Conservation (phyloP, 1,140 invertebrate genomes). For the Diorhabda sublineata region DNA sequence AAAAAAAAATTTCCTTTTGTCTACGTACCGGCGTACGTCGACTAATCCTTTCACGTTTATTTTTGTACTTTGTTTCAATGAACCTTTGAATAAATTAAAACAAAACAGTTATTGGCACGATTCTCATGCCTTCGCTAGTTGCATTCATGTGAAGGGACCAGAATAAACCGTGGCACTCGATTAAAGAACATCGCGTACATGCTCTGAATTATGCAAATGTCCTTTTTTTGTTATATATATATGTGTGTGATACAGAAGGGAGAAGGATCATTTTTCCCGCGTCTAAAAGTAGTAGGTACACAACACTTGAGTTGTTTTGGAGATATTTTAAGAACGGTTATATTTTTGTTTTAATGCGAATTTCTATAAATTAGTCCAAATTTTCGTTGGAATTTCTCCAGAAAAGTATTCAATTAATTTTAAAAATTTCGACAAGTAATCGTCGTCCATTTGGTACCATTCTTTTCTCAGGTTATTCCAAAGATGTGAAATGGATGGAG, state of each 20-base stretch:
- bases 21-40: constrained; percentile 13
- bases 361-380: too few relatives aligned
- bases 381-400: too few relatives aligned
- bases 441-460: too few relatives aligned
- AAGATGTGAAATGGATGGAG: too few relatives aligned
- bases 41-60: constrained; percentile 13
- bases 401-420: too few relatives aligned
- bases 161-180: constrained; percentile 22
- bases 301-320: too few relatives aligned
- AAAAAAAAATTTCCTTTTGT: constrained; percentile 1
- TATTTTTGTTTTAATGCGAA: too few relatives aligned
- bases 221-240: constrained; percentile 5
- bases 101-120: constrained; percentile 29
- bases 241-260: background rate
- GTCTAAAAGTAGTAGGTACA: background rate
- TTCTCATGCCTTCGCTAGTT: constrained; percentile 14
- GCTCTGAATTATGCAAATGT: constrained; percentile 24
- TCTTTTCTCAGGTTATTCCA: too few relatives aligned
- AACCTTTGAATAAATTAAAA: constrained; percentile 30
- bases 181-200: constrained; percentile 27
- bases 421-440: too few relatives aligned
- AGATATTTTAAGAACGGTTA: too few relatives aligned
- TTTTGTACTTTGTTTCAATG: constrained; percentile 25
- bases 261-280: background rate
- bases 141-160: constrained; percentile 21